A percentile compares a stretch with the other conserved stretches of the same genome.
Evolutionary conservation across 2,888 invertebrate genomes (phyloP).

Genomic region (Andrena dorsata): DNA sequence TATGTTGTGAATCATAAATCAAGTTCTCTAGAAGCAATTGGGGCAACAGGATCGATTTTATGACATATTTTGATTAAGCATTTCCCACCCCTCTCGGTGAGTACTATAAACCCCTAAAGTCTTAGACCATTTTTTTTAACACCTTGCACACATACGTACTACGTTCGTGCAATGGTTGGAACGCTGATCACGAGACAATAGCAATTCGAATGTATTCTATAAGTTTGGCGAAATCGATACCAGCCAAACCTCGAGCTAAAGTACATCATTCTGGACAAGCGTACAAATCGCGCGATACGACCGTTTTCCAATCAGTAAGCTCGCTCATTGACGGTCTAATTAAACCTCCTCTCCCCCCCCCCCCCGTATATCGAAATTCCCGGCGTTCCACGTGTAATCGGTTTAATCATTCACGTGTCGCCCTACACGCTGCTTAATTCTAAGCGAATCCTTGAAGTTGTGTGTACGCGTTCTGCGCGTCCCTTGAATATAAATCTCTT

Average conservation of each 20-base stretch:
- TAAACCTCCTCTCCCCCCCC: constrained; percentile 49
- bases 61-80: too few species aligned
- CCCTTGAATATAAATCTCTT: constrained; percentile 49
- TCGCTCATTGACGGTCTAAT: constrained; percentile 65
- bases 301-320: constrained; percentile 69
- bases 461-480: constrained; percentile 7
- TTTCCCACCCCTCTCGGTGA: too few species aligned
- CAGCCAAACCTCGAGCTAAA: constrained; percentile 10
- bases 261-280: constrained; percentile 45
- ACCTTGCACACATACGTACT: background rate
- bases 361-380: constrained; percentile 54
- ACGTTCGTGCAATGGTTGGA: too few species aligned
- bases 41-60: too few species aligned
- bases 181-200: background rate
- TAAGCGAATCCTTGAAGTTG: constrained; percentile 48
- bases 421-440: constrained; percentile 61
- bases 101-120: too few species aligned
- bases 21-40: too few species aligned
- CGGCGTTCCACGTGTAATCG: constrained; percentile 63
- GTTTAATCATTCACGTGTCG: constrained; percentile 67
- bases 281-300: constrained; percentile 54
- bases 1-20: too few species aligned
- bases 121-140: too few species aligned
- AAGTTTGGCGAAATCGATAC: constrained; percentile 32
- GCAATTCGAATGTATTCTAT: constrained; percentile 1